A percentile compares a stretch with the other conserved stretches of the same genome.
phyloP scores from a whole-genome alignment of 2,797 vertebrate genomes.

The Carduelis carduelis region DNA sequence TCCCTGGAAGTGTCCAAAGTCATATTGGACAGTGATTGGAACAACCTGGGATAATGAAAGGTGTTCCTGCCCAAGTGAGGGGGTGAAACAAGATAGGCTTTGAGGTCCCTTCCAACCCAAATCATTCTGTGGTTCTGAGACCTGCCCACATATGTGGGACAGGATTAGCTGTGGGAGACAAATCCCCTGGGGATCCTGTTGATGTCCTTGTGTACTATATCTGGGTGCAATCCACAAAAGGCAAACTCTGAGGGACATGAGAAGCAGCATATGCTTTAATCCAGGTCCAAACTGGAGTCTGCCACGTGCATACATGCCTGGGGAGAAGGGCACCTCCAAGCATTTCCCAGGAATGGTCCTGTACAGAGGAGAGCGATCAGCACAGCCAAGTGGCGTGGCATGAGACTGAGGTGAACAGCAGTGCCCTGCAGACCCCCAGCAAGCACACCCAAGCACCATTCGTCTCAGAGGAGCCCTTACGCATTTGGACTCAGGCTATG shows the following conservation, averaged over 20 bases:
- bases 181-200: not conserved
- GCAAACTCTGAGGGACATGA: not conserved
- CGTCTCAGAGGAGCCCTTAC: not conserved
- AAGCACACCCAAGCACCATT: not conserved
- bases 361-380: fast-evolving
- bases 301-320: fast-evolving
- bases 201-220: not conserved
- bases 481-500: not conserved
- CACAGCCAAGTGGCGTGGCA: not conserved
- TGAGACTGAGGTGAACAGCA: not conserved
- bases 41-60: fast-evolving
- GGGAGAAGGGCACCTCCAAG: not conserved
- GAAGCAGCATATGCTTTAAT: not conserved
- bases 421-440: not conserved
- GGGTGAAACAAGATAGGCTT: not conserved
- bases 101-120: not conserved
- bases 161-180: not conserved
- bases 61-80: not conserved
- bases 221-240: not conserved
- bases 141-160: not conserved
- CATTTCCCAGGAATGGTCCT: not conserved
- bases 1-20: not conserved
- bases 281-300: not conserved
- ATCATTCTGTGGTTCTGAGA: not conserved
- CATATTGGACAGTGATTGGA: fast-evolving